Base-by-base conservation (phyloP, 2,113 vertebrate species). In the Sturnus vulgaris region DNA sequence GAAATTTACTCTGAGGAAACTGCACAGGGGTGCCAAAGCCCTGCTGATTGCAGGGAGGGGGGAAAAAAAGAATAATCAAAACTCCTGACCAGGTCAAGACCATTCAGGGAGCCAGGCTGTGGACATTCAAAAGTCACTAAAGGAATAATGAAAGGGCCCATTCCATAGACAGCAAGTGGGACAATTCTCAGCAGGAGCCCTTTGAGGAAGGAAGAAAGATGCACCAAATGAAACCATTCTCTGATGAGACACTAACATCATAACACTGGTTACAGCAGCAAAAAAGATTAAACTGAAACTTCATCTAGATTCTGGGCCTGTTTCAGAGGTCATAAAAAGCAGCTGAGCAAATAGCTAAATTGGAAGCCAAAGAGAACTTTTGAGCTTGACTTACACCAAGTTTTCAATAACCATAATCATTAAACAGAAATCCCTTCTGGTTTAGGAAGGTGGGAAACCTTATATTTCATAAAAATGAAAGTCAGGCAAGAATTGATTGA, bases 161-260 rank as follows among this genome's bases (percentile, higher is more conserved):
- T 63, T 91, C 42, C 33, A 39, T 12, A 82, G 82, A 30, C 33
- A 95, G 66, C 75, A 95, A 95, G 78, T 95, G 71, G 94, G 78
- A 91, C 94, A 95, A 64, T 39, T 93, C 93, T 77, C 94, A 47
- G 75, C 63, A 79, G 87, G 93, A 94, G 63, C 24, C 28, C n/a
- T 94, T 37, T 85, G 75, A 92, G 50, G 16, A 23, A 16, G 59
- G 88, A 91, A 95, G 63, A 95, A 89, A 93, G 81, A 69, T 91
- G 53, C 39, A 55, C 66, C 50, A 80, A 92, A 76, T 60, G 39
- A 89, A 89, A 61, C 50, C 31, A 85, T 50, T 53, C 63, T 79
- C 50, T 50, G 53, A 85, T 61, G 75, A 89, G 70, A 63, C 63
- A 30, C 64, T 88, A 86, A 59, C 17, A 69, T 90, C 40, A 52